phyloP scores from a whole-genome alignment of 2,797 vertebrate genomes.

The Sebastes taczanowskii region DNA sequence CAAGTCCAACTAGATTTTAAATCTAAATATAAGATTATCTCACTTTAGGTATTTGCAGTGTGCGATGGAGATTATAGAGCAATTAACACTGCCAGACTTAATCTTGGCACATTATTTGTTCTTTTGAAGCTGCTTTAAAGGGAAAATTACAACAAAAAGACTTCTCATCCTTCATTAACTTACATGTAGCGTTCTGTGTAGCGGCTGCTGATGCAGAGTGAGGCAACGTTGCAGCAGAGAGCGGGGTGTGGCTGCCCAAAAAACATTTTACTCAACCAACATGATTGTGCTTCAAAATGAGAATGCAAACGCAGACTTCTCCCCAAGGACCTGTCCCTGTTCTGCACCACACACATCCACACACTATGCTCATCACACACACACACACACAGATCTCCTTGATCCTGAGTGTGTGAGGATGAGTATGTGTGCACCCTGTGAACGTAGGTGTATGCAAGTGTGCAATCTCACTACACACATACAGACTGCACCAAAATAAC shows the following conservation, averaged over 20 bases:
- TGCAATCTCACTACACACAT: constrained; percentile 13
- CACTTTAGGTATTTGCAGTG: not conserved
- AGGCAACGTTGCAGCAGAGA: constrained; percentile 19
- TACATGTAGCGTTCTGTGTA: not conserved
- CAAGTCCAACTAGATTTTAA: constrained; percentile 17
- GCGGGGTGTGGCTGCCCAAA: constrained; percentile 5
- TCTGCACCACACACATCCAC: constrained; percentile 41
- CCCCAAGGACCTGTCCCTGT: constrained; percentile 64
- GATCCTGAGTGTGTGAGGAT: constrained; percentile 9
- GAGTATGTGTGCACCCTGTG: constrained; percentile 10
- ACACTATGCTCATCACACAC: not conserved
- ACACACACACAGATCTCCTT: not conserved
- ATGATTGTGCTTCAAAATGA: constrained; percentile 47
- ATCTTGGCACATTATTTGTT: not conserved
- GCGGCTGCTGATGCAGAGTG: constrained; percentile 4
- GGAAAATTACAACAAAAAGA: constrained; percentile 12
- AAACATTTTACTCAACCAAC: constrained; percentile 52
- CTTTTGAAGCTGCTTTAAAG: constrained; percentile 17
- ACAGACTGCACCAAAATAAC: constrained; percentile 50
- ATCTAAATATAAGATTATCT: constrained; percentile 36
- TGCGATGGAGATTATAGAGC: constrained; percentile 17
- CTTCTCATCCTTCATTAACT: constrained; percentile 9
- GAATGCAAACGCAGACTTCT: constrained; percentile 47
- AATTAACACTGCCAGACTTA: constrained; percentile 22
- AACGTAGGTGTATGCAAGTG: constrained; percentile 27